These are phyloP conservation scores for Pipistrellus pipistrellus DNA, from an alignment of 2,797 vertebrate species.

Conservation along the genomic window DNA sequence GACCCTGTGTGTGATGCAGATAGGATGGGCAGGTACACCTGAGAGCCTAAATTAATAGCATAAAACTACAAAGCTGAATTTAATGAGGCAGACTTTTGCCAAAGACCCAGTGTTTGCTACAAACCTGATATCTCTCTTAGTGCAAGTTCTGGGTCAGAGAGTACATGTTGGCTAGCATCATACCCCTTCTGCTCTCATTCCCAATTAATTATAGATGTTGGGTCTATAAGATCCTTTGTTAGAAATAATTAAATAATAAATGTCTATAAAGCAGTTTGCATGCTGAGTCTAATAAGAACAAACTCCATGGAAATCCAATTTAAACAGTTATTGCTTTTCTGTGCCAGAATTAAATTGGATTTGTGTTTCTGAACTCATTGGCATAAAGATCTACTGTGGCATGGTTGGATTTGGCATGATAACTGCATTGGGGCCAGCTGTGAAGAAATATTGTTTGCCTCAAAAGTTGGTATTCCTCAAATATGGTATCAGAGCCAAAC, in stretches of 20 bases:
- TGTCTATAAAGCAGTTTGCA: slow-evolving; percentile 79
- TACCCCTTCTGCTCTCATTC: slow-evolving; percentile 64
- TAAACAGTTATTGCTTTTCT: slow-evolving; percentile 79
- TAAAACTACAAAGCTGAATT: slow-evolving; percentile 71
- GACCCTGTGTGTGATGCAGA: not conserved
- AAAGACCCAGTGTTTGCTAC: slow-evolving; percentile 54
- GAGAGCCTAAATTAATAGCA: slow-evolving; percentile 56
- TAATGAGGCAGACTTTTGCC: slow-evolving; percentile 73
- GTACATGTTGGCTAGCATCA: slow-evolving; percentile 69
- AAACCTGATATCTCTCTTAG: slow-evolving; percentile 65
- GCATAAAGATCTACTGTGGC: slow-evolving; percentile 54
- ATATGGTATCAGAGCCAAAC: slow-evolving; percentile 15
- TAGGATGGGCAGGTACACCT: not conserved
- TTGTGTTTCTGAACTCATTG: slow-evolving; percentile 81
- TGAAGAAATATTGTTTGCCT: slow-evolving; percentile 44
- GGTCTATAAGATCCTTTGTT: slow-evolving; percentile 80
- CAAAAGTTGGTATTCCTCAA: slow-evolving; percentile 57
- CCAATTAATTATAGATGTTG: slow-evolving; percentile 79
- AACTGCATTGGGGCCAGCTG: slow-evolving; percentile 48
- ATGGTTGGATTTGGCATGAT: slow-evolving; percentile 60
- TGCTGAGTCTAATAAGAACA: slow-evolving; percentile 80
- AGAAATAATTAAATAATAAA: slow-evolving; percentile 85
- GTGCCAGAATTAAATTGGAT: slow-evolving; percentile 84
- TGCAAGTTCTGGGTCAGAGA: slow-evolving; percentile 77
- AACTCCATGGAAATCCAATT: slow-evolving; percentile 82